These are phyloP conservation scores for Habrosyne pyritoides DNA, from an alignment of 2,888 invertebrate species.

Conservation along the genomic window DNA sequence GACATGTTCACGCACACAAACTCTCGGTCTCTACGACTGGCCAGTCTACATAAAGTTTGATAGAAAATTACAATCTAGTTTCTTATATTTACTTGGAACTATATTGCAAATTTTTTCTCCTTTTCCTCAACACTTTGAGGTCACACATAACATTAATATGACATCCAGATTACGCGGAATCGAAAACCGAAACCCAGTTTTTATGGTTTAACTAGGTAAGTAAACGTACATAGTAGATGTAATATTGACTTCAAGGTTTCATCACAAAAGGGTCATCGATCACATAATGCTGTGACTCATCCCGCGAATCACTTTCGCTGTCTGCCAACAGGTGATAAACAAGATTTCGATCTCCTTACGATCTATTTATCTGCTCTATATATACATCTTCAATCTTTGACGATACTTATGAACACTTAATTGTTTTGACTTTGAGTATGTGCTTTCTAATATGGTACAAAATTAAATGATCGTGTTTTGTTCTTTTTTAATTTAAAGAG, in stretches of 20 bases:
- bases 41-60: too few relatives aligned
- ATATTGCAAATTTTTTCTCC: neutral
- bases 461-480: neutral
- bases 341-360: neutral
- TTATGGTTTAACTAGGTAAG: neutral
- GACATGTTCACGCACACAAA: too few relatives aligned
- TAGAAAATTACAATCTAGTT: too few relatives aligned
- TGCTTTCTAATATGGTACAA: too few relatives aligned
- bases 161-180: neutral
- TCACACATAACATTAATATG: neutral
- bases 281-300: constrained; percentile 25
- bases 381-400: neutral
- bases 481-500: neutral
- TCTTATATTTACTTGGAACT: too few relatives aligned
- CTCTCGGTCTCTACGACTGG: too few relatives aligned
- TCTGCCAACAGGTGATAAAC: constrained; percentile 14
- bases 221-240: neutral
- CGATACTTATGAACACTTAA: neutral
- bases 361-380: neutral
- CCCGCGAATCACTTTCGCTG: constrained; percentile 38
- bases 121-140: neutral
- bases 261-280: constrained; percentile 15
- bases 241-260: constrained; percentile 13
- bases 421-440: neutral
- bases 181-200: neutral